Evolutionary conservation across 92 coral and sea anemone species (phyloP).

Genomic region (Umimayanthus chanpuru): DNA sequence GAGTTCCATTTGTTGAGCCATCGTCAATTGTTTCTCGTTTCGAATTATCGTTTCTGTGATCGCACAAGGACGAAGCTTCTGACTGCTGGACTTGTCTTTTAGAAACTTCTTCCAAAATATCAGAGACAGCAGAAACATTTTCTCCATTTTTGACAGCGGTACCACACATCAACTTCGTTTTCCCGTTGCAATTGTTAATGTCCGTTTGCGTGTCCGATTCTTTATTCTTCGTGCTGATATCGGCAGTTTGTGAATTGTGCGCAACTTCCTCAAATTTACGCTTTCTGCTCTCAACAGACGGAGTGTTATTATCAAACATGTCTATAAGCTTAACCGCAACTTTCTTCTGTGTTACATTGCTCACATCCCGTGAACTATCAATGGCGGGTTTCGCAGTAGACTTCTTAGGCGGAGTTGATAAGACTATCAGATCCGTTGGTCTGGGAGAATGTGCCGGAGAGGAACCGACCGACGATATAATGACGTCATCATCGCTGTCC

Average conservation of each 20-base stretch:
- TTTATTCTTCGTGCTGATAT: conserved; percentile 11
- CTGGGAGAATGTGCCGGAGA: conserved; percentile 94
- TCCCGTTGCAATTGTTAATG: conserved; percentile 13
- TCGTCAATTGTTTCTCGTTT: neutral
- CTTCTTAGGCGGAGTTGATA: conserved; percentile 81
- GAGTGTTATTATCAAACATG: neutral
- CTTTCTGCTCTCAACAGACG: conserved; percentile 22
- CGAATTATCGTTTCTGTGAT: neutral
- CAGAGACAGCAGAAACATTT: neutral
- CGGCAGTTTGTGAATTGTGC: conserved; percentile 23
- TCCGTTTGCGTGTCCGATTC: neutral
- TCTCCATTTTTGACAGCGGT: neutral
- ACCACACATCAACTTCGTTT: neutral
- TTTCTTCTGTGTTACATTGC: conserved; percentile 36
- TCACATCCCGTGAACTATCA: conserved; percentile 24
- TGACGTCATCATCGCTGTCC: conserved; percentile 66
- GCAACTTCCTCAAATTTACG: conserved; percentile 34
- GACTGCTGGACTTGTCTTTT: neutral
- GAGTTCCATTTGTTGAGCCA: too few relatives aligned
- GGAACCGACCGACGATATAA: conserved; percentile 94
- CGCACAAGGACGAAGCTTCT: neutral
- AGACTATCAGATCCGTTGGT: conserved; percentile 71
- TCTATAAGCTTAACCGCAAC: conserved; percentile 26
- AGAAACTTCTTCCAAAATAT: neutral
- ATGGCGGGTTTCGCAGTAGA: neutral